Base-by-base conservation (phyloP, 2,888 invertebrate species). In the Chloroclystis v-ata region DNA sequence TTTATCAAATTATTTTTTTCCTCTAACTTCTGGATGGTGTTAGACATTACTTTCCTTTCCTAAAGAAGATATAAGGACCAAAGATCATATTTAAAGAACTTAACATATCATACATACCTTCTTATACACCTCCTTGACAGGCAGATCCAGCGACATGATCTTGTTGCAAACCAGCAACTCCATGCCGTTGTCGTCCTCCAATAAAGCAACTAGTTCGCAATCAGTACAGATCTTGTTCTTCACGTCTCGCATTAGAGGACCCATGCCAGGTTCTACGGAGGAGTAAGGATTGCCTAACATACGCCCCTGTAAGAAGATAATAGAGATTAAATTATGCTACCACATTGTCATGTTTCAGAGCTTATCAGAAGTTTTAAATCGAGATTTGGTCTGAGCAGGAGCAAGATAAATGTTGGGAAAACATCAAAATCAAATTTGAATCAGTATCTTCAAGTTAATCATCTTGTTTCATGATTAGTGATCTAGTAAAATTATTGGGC, bases 181-280 rank as follows among this genome's bases (percentile, higher is more conserved):
- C 98, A 99, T 99, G 43, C 98, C 98, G 69, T 97, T 98, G 79
- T 99, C 99, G 77, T 99, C 99, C 73, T 99, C 99, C 0, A 99
- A 82, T 16, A 99, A 82, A 0, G 99, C 98, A n/a, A 99, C 97
- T 49, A 99, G 89, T 75, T 99, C 99, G 80, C 99, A 99, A 82
- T 99, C 99, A 37, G 95, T 95, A 72, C 97, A 97, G 60, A 99
- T 99, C 85, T 99, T 99, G 82, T 99, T 99, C 84, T 99, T 99
- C 7, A 99, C 96, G 76, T 99, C 98, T 28, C 99, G 90, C 99
- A 99, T 99, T 8, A 98, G 85, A 0, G 99, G 99, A 0, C 99
- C 99, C 63, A 99, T 90, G 5, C 98, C 98, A 0, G 95, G 93
- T 73, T 99, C 99, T 24, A 93, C 90, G 25, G 96, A 97, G 46